Base-by-base conservation (phyloP, 2,888 invertebrate species). In the Apoderus coryli region DNA sequence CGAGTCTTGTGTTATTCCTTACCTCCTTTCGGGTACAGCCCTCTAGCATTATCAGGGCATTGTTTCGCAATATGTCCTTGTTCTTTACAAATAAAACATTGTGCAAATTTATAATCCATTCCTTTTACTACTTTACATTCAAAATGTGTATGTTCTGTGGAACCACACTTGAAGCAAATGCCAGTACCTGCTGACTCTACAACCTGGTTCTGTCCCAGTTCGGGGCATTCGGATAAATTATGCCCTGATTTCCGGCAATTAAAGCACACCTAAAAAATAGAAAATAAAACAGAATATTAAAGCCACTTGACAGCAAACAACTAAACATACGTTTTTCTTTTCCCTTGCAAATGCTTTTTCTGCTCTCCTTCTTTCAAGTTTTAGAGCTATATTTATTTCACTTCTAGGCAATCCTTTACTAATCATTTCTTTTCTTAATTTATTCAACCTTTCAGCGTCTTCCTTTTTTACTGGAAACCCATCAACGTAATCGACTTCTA, bases 121-220 rank as follows among this genome's bases (percentile, higher is more conserved):
- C 66, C 65, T 41, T 60, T 67, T 16, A 67, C 67, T 1, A 76
- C 75, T 61, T 70, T 73, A 45, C 80, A 80, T 47, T 76, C 71
- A 49, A 72, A 72, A 46, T 77, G 74, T 7, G 70, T 72, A 50
- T 89, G 89, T 52, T 88, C 88, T 3, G 81, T 81, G 0, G 86
- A 86, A 1, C 89, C 89, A 57, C 89, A 89, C 55, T 86, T 86
- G 49, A 80, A 88, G 49, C 88, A 88, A 27, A 86, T 71, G 4
- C 80, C 81, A 27, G 69, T 68, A 4, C 62, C 65, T 0, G 59
- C 52, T 6, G 46, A 41, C 33, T 63, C 59, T 4, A 43, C 38
- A 3, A 59, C 53, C 31, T 47, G 39, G 43, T 66, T 65, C 5
- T 63, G 61, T 41, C 63, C 65, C 9, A 75, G 48, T 27, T 76